Conservation (phyloP, 2,888 invertebrate species). For the Anagyrus pseudococci region DNA sequence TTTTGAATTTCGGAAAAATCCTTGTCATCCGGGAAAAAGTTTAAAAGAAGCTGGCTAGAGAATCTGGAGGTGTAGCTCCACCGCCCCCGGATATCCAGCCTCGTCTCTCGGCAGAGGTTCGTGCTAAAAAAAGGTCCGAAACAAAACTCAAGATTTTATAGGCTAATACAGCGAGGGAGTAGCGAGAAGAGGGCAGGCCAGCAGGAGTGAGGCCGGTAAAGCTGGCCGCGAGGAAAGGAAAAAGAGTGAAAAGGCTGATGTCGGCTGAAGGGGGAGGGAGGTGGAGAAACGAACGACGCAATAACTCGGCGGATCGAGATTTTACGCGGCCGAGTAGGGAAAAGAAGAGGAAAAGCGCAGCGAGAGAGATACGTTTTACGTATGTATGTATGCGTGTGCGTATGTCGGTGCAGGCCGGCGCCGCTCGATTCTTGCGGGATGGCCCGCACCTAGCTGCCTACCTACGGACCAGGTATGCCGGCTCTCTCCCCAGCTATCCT, state of each 20-base stretch:
- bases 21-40: too few relatives aligned
- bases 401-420: conserved; percentile 38
- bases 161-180: conserved; percentile 50
- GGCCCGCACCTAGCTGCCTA: conserved; percentile 34
- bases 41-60: too few relatives aligned
- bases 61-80: too few relatives aligned
- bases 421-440: conserved; percentile 40
- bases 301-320: conserved; percentile 48
- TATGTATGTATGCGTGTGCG: conserved; percentile 45
- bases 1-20: too few relatives aligned
- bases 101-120: conserved; percentile 17
- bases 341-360: background rate
- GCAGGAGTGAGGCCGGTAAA: too few relatives aligned
- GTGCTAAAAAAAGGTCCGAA: conserved; percentile 40
- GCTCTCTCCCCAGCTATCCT: conserved; percentile 3
- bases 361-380: conserved; percentile 8
- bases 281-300: conserved; percentile 5
- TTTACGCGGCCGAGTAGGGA: conserved; percentile 40
- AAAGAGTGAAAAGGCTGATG: background rate
- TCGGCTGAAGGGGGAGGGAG: too few relatives aligned
- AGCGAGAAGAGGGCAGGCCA: too few relatives aligned
- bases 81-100: too few relatives aligned
- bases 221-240: too few relatives aligned
- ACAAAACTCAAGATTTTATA: conserved; percentile 55
- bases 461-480: too few relatives aligned